Evolutionary conservation across 92 coral and sea anemone species (phyloP).

Genomic region (Pocillopora grandis): DNA sequence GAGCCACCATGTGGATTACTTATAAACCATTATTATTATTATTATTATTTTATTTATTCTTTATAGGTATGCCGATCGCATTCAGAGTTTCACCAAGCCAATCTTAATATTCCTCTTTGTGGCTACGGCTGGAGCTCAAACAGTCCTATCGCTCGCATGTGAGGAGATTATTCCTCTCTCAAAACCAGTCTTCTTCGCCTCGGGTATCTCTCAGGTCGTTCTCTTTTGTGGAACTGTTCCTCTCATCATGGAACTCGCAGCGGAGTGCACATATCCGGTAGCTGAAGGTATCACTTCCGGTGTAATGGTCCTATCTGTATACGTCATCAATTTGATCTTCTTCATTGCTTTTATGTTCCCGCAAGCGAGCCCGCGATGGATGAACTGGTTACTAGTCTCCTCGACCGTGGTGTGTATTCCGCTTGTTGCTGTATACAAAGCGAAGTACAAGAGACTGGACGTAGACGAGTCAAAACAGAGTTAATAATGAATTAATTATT

Average conservation of each 20-base stretch:
- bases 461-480: conserved; percentile 63
- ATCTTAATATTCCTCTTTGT: conserved; percentile 73
- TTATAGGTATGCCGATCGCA: conserved; percentile 88
- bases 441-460: conserved; percentile 73
- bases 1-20: too few species aligned
- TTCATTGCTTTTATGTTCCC: conserved; percentile 90
- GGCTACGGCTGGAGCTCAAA: conserved; percentile 68
- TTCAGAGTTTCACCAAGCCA: conserved; percentile 75
- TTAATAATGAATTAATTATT: neutral
- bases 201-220: conserved; percentile 76
- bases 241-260: conserved; percentile 86
- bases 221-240: conserved; percentile 84
- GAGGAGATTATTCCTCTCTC: conserved; percentile 84
- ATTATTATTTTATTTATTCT: neutral
- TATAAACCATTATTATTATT: too few species aligned
- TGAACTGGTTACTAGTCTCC: conserved; percentile 90
- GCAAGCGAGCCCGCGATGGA: conserved; percentile 93
- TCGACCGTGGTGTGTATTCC: conserved; percentile 81
- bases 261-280: conserved; percentile 91
- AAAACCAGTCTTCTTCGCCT: conserved; percentile 60
- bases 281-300: conserved; percentile 99
- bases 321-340: conserved; percentile 81
- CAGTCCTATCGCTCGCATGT: conserved; percentile 81
- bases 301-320: conserved; percentile 76
- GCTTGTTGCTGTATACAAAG: conserved; percentile 70